These are phyloP conservation scores for Aix galericulata DNA, from an alignment of 2,113 vertebrate genomes.

Conservation along the genomic window DNA sequence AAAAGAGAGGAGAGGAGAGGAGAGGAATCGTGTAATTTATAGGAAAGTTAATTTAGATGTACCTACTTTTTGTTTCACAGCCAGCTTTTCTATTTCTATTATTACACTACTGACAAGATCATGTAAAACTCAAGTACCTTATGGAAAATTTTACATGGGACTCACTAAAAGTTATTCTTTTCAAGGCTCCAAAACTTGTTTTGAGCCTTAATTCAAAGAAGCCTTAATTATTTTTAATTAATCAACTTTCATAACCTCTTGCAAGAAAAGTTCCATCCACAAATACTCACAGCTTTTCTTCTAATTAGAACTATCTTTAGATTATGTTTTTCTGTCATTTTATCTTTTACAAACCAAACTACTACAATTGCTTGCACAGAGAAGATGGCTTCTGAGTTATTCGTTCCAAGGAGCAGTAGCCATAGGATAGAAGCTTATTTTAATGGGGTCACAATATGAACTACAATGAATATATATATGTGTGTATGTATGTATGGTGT, in stretches of 20 bases:
- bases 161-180: slow-evolving; percentile 13
- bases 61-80: slow-evolving; percentile 12
- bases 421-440: neutral
- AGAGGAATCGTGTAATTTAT: neutral
- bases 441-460: neutral
- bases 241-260: neutral
- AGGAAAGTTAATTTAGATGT: slow-evolving; percentile 2
- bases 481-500: no score
- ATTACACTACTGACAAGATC: slow-evolving; percentile 11
- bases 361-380: neutral
- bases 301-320: neutral
- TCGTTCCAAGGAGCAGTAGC: neutral
- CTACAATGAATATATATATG: neutral
- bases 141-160: neutral
- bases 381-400: neutral
- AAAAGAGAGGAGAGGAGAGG: no score
- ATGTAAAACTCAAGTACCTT: neutral
- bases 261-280: neutral
- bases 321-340: neutral
- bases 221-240: slow-evolving; percentile 21
- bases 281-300: neutral
- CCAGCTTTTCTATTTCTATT: slow-evolving; percentile 34
- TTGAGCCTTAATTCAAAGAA: neutral
- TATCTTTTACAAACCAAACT: neutral
- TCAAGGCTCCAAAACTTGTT: neutral